Base-by-base conservation (phyloP, 1,140 invertebrate species). In the Tribolium madens region DNA sequence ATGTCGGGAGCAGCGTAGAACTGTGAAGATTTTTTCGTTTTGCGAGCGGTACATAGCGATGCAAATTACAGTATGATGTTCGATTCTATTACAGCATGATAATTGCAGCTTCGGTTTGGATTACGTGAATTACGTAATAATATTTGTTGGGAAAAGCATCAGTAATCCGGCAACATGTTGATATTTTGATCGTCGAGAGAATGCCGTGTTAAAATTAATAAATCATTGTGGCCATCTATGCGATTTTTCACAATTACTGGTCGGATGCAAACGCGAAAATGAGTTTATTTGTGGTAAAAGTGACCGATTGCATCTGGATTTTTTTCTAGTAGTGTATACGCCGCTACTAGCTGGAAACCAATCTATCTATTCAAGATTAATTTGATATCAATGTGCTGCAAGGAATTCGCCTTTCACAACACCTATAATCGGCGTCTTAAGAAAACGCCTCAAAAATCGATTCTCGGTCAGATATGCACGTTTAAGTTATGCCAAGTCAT, bases 361-460 rank as follows among this genome's bases (percentile, higher is more conserved):
- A 75, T 73, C 46, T 18, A 33, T 75, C 73, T 64, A 75, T 75
- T 75, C 31, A 57, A 60, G 72, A 74, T 74, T 75, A 64, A 60
- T 60, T 75, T 64, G 72, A 47, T 75, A 75, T 75, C 52, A 57
- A 75, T 60, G 73, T 17, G 50, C 73, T 75, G 42, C 33, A 64
- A 74, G 52, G 53, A 75, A 53, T 75, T 75, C 53, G 53, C 73
- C 31, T 75, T 64, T 75, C 73, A 60, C 73, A 75, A 75, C 73
- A 75, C 53, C 73, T 75, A 75, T 75, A 75, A 75, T 75, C 73
- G 73, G 13, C 21, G 46, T 46, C 53, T 10, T 75, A 60, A 75
- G 73, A 75, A 75, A 75, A 75, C 53, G 52, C 73, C 73, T 75
- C 53, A 64, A 75, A 75, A 75, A 57, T 75, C 53, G 73, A 75